phyloP scores from a whole-genome alignment of 2,113 vertebrate species.

The Scartelaos histophorus region DNA sequence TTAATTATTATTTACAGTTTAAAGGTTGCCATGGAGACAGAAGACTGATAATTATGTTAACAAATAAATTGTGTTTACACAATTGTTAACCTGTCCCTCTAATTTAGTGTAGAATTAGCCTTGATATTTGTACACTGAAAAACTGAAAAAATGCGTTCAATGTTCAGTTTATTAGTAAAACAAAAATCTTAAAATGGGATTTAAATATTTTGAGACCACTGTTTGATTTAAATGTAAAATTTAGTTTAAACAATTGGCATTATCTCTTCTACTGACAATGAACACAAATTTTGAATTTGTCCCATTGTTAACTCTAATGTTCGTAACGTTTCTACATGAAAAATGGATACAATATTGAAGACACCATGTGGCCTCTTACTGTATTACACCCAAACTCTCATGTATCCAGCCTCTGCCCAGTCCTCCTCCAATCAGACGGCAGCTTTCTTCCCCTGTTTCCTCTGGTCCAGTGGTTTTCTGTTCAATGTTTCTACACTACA shows the following conservation, averaged over 20 bases:
- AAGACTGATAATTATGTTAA: neutral
- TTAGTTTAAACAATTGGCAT: neutral
- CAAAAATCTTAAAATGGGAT: neutral
- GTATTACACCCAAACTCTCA: neutral
- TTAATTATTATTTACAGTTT: neutral
- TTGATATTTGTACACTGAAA: neutral
- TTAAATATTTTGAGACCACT: neutral
- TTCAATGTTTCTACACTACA: slow-evolving; percentile 88
- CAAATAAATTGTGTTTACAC: neutral
- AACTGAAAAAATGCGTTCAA: neutral
- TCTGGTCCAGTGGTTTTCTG: slow-evolving; percentile 76
- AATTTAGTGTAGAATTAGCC: neutral
- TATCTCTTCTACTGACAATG: neutral
- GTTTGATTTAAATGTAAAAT: neutral
- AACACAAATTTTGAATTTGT: neutral
- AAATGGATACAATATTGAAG: neutral
- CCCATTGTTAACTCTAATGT: neutral
- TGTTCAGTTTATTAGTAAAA: neutral
- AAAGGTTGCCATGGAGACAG: neutral
- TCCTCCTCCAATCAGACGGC: slow-evolving; percentile 35
- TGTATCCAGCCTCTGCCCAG: neutral
- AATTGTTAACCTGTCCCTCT: neutral
- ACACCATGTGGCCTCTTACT: neutral
- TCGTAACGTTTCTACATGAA: neutral
- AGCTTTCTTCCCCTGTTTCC: slow-evolving; percentile 38